phyloP scores from a whole-genome alignment of 2,888 invertebrate genomes.

The Smittia sp. region DNA sequence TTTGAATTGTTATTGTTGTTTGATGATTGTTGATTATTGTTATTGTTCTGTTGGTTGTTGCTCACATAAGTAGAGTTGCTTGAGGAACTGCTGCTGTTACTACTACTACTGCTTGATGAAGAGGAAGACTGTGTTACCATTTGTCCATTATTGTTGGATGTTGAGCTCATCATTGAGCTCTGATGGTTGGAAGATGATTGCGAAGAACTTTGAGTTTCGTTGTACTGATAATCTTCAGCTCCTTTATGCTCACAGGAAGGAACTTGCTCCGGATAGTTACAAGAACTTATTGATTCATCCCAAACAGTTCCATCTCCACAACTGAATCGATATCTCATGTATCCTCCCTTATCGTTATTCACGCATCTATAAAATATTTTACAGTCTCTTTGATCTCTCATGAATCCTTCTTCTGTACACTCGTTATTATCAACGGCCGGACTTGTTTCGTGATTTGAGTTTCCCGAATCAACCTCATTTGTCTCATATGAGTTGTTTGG shows the following conservation, averaged over 20 bases:
- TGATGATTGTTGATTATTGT: constrained; percentile 26
- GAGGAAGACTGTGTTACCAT: not conserved
- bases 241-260: constrained; percentile 51
- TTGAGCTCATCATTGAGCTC: not conserved
- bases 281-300: constrained; percentile 52
- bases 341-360: constrained; percentile 55
- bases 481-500: constrained; percentile 27
- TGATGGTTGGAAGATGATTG: not conserved
- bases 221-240: not conserved
- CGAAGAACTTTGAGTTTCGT: not conserved
- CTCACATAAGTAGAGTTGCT: not conserved
- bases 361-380: constrained; percentile 68
- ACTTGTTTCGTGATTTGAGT: constrained; percentile 33
- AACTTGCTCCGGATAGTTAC: constrained; percentile 63
- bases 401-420: constrained; percentile 61
- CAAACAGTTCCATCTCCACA: constrained; percentile 63
- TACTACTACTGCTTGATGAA: constrained; percentile 8
- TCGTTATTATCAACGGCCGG: constrained; percentile 43
- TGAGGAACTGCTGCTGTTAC: not conserved
- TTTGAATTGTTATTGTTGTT: constrained; percentile 32
- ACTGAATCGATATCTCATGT: constrained; percentile 57
- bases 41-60: not conserved
- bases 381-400: constrained; percentile 60
- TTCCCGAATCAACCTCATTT: constrained; percentile 39
- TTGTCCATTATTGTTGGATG: constrained; percentile 1